These are phyloP conservation scores for Drosophila serrata DNA, from an alignment of 1,140 invertebrate genomes.

Conservation along the genomic window DNA sequence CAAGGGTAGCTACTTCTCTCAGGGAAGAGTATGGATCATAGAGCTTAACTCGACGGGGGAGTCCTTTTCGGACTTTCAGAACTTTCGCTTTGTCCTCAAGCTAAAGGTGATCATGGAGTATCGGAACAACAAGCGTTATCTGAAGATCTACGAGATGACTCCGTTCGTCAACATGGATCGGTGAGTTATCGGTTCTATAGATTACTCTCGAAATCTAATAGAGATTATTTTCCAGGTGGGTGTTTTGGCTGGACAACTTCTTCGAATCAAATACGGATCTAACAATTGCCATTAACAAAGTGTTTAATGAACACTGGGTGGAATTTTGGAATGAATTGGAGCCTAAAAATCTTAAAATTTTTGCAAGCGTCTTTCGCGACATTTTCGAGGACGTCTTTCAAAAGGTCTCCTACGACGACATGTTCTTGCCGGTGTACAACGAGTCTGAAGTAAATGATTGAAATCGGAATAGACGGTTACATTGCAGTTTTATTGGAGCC, in stretches of 20 bases:
- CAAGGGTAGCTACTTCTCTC: conserved; percentile 37
- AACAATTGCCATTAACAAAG: conserved; percentile 51
- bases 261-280: conserved; percentile 55
- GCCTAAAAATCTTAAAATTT: conserved; percentile 42
- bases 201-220: not conserved
- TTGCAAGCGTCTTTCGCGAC: conserved; percentile 42
- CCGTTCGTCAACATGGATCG: conserved; percentile 52
- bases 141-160: conserved; percentile 56
- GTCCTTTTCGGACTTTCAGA: conserved; percentile 59
- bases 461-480: not conserved
- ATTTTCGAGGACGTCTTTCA: conserved; percentile 51
- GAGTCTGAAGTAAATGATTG: conserved; percentile 39
- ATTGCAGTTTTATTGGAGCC: conserved; percentile 24
- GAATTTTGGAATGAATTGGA: conserved; percentile 72
- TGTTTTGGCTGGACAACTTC: conserved; percentile 59
- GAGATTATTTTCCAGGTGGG: conserved; percentile 23
- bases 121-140: conserved; percentile 58
- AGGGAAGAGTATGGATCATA: conserved; percentile 34
- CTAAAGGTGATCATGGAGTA: conserved; percentile 55
- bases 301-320: conserved; percentile 61
- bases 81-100: conserved; percentile 52
- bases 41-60: conserved; percentile 41
- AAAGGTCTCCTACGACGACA: conserved; percentile 61
- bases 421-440: conserved; percentile 48
- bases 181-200: conserved; percentile 16